Conservation (phyloP, 1,140 invertebrate genomes). For the Brachionus angularis region DNA sequence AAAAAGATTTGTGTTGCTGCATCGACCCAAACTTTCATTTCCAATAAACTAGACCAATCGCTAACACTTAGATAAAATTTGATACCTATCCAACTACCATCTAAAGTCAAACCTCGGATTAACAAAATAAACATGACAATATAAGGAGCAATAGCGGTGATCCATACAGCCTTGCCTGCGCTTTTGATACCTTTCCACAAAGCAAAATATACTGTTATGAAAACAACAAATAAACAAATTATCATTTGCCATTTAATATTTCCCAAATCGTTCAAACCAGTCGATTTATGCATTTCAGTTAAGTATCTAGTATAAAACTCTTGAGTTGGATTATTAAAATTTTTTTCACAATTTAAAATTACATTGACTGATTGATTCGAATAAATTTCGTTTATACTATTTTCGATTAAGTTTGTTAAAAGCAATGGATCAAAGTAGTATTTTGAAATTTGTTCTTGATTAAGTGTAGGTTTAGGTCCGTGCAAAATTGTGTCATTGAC, state of each 20-base stretch:
- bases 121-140: slow-evolving; percentile 84
- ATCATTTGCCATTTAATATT: slow-evolving; percentile 81
- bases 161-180: slow-evolving; percentile 95
- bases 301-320: slow-evolving; percentile 37
- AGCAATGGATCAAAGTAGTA: slow-evolving; percentile 29
- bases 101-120: slow-evolving; percentile 77
- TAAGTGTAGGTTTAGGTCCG: background rate
- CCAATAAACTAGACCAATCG: slow-evolving; percentile 44
- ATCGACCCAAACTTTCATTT: slow-evolving; percentile 61
- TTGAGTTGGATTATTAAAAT: slow-evolving; percentile 40
- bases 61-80: slow-evolving; percentile 89
- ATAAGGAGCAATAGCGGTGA: slow-evolving; percentile 89
- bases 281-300: slow-evolving; percentile 70
- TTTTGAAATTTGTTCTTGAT: background rate
- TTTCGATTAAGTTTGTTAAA: slow-evolving; percentile 11
- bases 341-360: slow-evolving; percentile 33
- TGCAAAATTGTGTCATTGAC: background rate
- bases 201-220: slow-evolving; percentile 90
- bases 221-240: slow-evolving; percentile 81
- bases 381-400: background rate
- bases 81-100: slow-evolving; percentile 71
- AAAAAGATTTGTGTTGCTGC: slow-evolving; percentile 65
- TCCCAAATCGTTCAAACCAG: slow-evolving; percentile 78
- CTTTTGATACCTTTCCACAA: slow-evolving; percentile 95
- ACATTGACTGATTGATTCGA: slow-evolving; percentile 32